A percentile compares a stretch with the other conserved stretches of the same genome.
Conservation (phyloP, 2,113 vertebrate genomes). For the Capra hircus region DNA sequence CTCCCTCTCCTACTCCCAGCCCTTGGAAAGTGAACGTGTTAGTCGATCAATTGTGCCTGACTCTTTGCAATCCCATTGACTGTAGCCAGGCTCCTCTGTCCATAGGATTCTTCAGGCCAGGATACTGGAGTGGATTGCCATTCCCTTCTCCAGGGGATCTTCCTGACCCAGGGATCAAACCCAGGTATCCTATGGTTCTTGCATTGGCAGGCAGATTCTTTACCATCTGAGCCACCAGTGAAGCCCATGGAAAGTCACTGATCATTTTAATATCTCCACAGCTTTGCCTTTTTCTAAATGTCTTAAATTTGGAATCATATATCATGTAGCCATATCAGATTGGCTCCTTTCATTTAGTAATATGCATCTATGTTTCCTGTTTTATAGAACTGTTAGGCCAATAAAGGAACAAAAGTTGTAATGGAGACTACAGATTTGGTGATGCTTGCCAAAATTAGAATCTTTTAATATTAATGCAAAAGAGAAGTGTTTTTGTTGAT, state of each 20-base stretch:
- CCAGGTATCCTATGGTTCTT: neutral
- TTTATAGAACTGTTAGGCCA: neutral
- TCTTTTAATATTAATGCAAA: neutral
- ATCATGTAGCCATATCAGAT: neutral
- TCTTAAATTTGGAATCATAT: neutral
- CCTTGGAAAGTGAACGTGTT: neutral
- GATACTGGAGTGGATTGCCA: neutral
- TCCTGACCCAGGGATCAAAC: neutral
- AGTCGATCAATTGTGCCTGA: neutral
- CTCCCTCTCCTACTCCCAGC: too few species aligned
- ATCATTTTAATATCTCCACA: neutral
- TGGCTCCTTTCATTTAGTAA: neutral
- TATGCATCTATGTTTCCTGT: neutral
- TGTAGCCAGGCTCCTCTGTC: neutral
- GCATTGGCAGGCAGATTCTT: neutral
- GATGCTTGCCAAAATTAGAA: neutral
- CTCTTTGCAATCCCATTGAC: neutral
- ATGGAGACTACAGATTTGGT: neutral
- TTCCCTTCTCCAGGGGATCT: neutral
- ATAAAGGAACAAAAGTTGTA: neutral
- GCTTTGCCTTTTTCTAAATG: neutral
- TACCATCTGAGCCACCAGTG: neutral
- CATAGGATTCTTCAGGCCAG: neutral
- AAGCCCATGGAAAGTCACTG: neutral
- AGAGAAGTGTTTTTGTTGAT: neutral